Percentiles rank a stretch among this genome's conserved stretches.
phyloP scores from a whole-genome alignment of 2,797 vertebrate genomes.

The Brachymystax lenok region DNA sequence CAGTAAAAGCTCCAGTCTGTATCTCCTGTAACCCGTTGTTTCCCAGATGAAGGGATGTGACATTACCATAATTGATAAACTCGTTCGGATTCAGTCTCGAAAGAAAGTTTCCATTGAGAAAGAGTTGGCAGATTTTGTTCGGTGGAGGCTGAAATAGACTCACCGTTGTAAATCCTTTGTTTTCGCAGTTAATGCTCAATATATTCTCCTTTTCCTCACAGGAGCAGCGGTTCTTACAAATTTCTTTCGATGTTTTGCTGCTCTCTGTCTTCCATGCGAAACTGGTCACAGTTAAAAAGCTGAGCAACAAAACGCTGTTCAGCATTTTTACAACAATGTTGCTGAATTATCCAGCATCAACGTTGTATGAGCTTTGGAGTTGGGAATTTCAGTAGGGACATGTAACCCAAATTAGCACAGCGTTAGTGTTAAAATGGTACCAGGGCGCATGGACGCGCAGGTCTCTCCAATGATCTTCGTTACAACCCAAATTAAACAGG shows the following conservation, averaged over 20 bases:
- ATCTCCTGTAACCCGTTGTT: constrained; percentile 98
- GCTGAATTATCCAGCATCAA: constrained; percentile 68
- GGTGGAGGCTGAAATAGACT: constrained; percentile 89
- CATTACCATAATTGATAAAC: constrained; percentile 94
- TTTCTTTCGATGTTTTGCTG: constrained; percentile 97
- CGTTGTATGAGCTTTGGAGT: constrained; percentile 39
- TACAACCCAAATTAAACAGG: constrained; percentile 43
- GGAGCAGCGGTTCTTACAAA: constrained; percentile 92
- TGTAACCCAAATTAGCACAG: constrained; percentile 34
- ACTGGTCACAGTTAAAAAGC: constrained; percentile 90
- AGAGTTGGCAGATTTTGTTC: constrained; percentile 93
- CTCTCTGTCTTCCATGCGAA: constrained; percentile 86
- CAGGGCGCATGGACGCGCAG: constrained; percentile 57
- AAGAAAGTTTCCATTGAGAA: constrained; percentile 95
- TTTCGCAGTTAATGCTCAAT: constrained; percentile 96
- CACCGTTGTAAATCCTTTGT: constrained; percentile 93
- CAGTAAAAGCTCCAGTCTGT: constrained; percentile 86
- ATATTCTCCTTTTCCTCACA: constrained; percentile 96
- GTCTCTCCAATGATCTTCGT: constrained; percentile 68
- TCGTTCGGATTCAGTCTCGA: constrained; percentile 89
- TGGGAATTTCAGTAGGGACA: constrained; percentile 11
- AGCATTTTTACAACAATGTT: constrained; percentile 89
- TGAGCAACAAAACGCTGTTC: constrained; percentile 91
- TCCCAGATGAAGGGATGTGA: constrained; percentile 93
- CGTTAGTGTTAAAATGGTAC: constrained; percentile 45